Conservation (phyloP, 2,797 vertebrate genomes). For the Antennarius maculatus region DNA sequence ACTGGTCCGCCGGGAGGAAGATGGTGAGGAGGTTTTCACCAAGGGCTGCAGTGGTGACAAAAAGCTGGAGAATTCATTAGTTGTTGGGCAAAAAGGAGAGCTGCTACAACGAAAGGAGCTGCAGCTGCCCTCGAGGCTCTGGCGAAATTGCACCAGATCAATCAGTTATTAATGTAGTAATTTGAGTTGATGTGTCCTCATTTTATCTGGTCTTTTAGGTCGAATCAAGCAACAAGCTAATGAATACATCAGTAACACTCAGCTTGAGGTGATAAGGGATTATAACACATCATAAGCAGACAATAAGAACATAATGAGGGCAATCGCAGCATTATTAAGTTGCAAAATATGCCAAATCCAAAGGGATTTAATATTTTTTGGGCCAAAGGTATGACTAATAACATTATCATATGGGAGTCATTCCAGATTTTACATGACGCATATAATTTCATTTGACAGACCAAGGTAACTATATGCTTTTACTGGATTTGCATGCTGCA, state of each 20-base stretch:
- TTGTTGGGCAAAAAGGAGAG: slow-evolving; percentile 33
- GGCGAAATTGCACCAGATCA: slow-evolving; percentile 28
- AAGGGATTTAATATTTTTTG: slow-evolving; percentile 55
- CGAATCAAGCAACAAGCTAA: slow-evolving; percentile 57
- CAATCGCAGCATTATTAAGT: slow-evolving; percentile 61
- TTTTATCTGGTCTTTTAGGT: slow-evolving; percentile 50
- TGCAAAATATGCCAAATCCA: slow-evolving; percentile 60
- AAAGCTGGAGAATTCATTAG: slow-evolving; percentile 57
- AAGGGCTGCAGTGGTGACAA: slow-evolving; percentile 52
- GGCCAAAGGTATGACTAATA: slow-evolving; percentile 51
- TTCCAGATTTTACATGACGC: slow-evolving; percentile 25
- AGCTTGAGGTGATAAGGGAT: slow-evolving; percentile 66
- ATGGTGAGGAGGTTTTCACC: slow-evolving; percentile 39
- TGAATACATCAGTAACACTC: slow-evolving; percentile 65
- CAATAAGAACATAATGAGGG: slow-evolving; percentile 71
- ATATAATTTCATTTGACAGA: slow-evolving; percentile 29
- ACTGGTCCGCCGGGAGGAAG: slow-evolving; percentile 51
- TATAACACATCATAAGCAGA: slow-evolving; percentile 62
- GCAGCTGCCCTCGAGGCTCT: slow-evolving; percentile 48
- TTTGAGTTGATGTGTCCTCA: slow-evolving; percentile 38
- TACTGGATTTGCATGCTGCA: neutral
- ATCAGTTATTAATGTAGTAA: slow-evolving; percentile 50
- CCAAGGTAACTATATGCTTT: neutral
- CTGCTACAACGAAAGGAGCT: slow-evolving; percentile 12
- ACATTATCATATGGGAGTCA: slow-evolving; percentile 39